Evolutionary conservation across 2,113 vertebrate genomes (phyloP), one percentile per base, ranked within the genome.

Genomic region (Strigops habroptila): DNA sequence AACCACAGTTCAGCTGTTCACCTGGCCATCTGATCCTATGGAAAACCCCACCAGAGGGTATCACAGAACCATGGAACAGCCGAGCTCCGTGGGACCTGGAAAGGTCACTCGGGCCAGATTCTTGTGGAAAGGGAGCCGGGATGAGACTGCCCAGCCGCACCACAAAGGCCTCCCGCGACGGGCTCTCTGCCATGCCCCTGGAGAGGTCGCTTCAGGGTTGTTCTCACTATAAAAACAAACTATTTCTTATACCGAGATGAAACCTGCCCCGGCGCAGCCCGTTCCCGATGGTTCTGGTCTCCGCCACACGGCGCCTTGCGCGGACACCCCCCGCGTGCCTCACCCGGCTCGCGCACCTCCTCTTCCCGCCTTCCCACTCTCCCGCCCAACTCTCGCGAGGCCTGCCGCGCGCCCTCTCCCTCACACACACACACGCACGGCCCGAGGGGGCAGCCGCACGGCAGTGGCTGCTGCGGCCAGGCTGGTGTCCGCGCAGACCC

Each of bases 101-200:
- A 25, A 35, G 53, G 9, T 1, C 28, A 23, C 25, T 8, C 2
- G 2, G 17, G 24, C 10, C 35, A 35, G 4, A 7, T 2, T 9
- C 7, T 3, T 5, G 4, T 3, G 30, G 25, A 11, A 31, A 9
- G 12, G 33, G 12, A 52, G 5, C 23, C 59, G 3, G 3, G 18
- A 4, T 2, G 25, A n/a, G 35, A 12, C 10, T 10, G 3, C 4
- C 22, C 37, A 7, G 3, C 5, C 7, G 6, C 18, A 2, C 1
- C 12, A 4, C 0, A 19, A 30, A 31, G 22, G 3, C 39, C 39
- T 7, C n/a, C 24, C 1, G 4, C 0, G 8, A 6, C 30, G 12
- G 52, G 28, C 7, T 1, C 75, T 39, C 51, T 22, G 6, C 22
- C 43, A 3, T 33, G 5, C 1, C n/a, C 24, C 12, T 0, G 10